Conservation (phyloP, 2,113 vertebrate genomes). For the Pristiophorus japonicus region DNA sequence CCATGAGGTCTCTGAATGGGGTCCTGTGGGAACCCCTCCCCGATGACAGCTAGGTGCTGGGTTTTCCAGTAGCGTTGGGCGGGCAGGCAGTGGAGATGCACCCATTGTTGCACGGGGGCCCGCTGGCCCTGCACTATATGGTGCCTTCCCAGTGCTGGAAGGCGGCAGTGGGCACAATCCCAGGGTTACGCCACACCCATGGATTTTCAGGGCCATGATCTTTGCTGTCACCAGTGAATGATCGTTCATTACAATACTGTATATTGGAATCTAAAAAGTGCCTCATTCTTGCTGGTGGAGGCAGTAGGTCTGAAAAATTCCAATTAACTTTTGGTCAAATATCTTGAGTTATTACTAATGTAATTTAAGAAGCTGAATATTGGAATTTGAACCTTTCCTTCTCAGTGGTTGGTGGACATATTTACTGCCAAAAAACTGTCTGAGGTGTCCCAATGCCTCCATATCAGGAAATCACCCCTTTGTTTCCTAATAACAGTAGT, state of each 20-base stretch:
- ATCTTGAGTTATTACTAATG: neutral
- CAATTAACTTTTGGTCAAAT: neutral
- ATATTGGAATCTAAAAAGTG: neutral
- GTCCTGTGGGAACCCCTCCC: too few species aligned
- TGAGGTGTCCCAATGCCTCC: neutral
- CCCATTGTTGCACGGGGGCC: neutral
- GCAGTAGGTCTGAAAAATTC: neutral
- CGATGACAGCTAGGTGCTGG: neutral
- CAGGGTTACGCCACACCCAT: neutral
- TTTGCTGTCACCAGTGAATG: neutral
- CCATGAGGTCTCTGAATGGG: neutral
- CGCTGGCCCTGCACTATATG: neutral
- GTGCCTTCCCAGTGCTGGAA: neutral
- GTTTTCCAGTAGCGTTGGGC: neutral
- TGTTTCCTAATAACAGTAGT: conserved; percentile 26
- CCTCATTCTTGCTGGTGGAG: neutral
- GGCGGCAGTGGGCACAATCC: neutral
- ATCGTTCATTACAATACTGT: neutral
- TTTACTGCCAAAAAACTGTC: neutral
- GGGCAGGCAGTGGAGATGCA: neutral
- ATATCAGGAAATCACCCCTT: conserved; percentile 20
- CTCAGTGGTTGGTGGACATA: neutral
- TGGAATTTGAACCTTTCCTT: conserved; percentile 21
- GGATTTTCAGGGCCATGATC: neutral
- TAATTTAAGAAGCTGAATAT: neutral